Conservation (phyloP, 2,888 invertebrate species). For the Agrotis segetum region DNA sequence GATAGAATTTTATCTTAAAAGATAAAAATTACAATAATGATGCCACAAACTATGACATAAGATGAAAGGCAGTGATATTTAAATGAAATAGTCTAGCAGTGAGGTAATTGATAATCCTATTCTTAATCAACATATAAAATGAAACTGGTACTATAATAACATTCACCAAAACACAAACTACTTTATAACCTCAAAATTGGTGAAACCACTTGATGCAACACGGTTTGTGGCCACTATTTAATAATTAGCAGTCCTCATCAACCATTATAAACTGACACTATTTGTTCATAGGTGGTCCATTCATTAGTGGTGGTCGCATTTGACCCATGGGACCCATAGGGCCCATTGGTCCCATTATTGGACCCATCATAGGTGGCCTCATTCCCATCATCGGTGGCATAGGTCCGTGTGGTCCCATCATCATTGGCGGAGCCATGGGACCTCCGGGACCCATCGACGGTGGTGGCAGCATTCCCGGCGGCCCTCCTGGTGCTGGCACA, state of each 20-base stretch:
- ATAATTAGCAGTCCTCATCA: constrained; percentile 45
- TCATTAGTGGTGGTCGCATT: constrained; percentile 94
- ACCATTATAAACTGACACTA: constrained; percentile 65
- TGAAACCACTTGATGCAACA: constrained; percentile 22
- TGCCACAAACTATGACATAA: constrained; percentile 45
- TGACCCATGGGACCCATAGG: constrained; percentile 93
- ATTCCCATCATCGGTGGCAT: constrained; percentile 94
- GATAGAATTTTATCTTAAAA: no score
- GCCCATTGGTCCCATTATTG: constrained; percentile 90
- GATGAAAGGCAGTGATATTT: neutral
- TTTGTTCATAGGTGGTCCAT: constrained; percentile 93
- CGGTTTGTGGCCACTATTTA: constrained; percentile 47
- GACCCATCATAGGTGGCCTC: constrained; percentile 93
- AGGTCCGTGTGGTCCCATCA: constrained; percentile 95
- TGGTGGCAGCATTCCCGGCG: constrained; percentile 92
- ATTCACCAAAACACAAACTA: constrained; percentile 5
- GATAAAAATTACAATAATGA: constrained; percentile 46
- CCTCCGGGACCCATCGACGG: constrained; percentile 93
- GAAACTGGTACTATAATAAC: no score
- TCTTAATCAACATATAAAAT: no score
- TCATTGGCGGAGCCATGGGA: constrained; percentile 94
- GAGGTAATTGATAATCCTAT: no score
- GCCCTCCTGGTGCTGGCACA: constrained; percentile 91
- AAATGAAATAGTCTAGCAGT: no score
- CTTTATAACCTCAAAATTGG: constrained; percentile 58